These are phyloP conservation scores for Drosophila macrospina DNA, from an alignment of 2,888 invertebrate genomes.

Conservation along the genomic window DNA sequence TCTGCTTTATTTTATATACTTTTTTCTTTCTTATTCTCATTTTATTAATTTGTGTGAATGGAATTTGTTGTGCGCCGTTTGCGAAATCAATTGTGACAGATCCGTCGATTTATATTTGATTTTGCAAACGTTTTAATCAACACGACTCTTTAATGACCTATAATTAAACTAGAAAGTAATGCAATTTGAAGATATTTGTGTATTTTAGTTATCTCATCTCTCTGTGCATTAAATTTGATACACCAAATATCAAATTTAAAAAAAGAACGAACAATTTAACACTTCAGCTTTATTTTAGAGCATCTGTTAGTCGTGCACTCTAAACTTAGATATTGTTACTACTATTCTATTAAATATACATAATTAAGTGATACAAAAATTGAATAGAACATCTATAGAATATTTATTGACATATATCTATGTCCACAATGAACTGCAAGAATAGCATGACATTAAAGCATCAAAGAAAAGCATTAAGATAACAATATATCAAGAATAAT, in stretches of 20 bases:
- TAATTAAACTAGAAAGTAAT: constrained; percentile 21
- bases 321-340: not conserved
- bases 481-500: constrained; percentile 20
- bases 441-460: constrained; percentile 16
- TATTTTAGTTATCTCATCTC: not conserved
- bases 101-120: constrained; percentile 32
- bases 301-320: not conserved
- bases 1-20: constrained; percentile 24
- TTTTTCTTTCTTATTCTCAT: constrained; percentile 33
- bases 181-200: not conserved
- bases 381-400: constrained; percentile 32
- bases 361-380: constrained; percentile 57
- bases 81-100: constrained; percentile 48
- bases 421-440: constrained; percentile 22
- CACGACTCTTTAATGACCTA: constrained; percentile 41
- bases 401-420: no score
- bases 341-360: constrained; percentile 24
- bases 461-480: constrained; percentile 26
- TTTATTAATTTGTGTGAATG: constrained; percentile 53
- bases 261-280: no score
- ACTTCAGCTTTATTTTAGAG: not conserved
- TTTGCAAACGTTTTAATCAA: constrained; percentile 37
- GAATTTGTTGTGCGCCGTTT: constrained; percentile 41
- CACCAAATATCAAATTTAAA: no score
- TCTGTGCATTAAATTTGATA: no score